phyloP scores from a whole-genome alignment of 2,797 vertebrate species.

The Rhinatrema bivittatum region DNA sequence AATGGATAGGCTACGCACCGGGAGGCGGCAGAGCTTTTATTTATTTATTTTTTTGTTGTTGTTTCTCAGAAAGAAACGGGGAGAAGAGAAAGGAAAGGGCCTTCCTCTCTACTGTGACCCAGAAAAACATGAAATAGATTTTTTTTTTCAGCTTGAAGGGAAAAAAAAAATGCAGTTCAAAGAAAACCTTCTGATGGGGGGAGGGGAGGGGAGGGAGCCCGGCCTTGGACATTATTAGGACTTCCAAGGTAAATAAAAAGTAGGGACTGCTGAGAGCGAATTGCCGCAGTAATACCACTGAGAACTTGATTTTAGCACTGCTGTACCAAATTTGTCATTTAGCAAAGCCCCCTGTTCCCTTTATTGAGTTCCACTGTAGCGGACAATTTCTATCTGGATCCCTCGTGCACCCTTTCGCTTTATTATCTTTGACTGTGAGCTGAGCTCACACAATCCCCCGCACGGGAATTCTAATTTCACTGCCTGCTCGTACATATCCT shows the following conservation, averaged over 20 bases:
- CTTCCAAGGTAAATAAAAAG: constrained; percentile 63
- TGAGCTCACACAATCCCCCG: constrained; percentile 84
- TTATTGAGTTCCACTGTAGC: constrained; percentile 68
- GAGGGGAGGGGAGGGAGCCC: too few relatives aligned
- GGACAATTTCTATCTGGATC: constrained; percentile 66
- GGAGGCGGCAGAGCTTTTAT: too few relatives aligned
- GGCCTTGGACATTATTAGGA: constrained; percentile 41
- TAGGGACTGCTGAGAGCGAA: constrained; percentile 42
- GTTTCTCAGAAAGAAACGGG: too few relatives aligned
- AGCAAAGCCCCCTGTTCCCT: constrained; percentile 61
- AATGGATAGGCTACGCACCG: too few relatives aligned
- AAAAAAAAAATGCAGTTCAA: too few relatives aligned
- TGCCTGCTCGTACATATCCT: too few relatives aligned
- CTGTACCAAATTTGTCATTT: constrained; percentile 68
- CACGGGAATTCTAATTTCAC: constrained; percentile 85
- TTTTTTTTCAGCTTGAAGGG: too few relatives aligned
- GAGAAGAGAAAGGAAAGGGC: too few relatives aligned
- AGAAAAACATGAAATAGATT: too few relatives aligned
- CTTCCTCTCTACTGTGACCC: too few relatives aligned
- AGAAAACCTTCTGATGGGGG: too few relatives aligned
- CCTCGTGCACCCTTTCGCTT: constrained; percentile 82
- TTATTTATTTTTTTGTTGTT: too few relatives aligned
- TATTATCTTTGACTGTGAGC: constrained; percentile 88
- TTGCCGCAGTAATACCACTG: constrained; percentile 36
- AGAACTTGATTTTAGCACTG: constrained; percentile 56